phyloP scores from a whole-genome alignment of 2,113 vertebrate species.

The Carlito syrichta region DNA sequence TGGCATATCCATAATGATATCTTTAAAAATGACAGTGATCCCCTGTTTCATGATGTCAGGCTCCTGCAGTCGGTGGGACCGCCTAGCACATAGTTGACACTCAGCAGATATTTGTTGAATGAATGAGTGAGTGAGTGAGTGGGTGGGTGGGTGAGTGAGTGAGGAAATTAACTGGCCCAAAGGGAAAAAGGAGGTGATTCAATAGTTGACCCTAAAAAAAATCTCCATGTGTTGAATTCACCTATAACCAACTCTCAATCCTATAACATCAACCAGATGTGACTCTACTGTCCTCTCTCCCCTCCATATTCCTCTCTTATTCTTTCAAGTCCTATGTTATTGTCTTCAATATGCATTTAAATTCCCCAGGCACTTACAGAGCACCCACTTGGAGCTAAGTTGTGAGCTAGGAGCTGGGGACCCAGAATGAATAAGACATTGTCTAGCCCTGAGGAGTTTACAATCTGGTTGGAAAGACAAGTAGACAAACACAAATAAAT shows the following conservation, averaged over 20 bases:
- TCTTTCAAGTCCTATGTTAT: background rate
- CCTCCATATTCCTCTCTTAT: background rate
- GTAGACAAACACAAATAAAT: background rate
- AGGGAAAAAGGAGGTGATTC: background rate
- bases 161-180: background rate
- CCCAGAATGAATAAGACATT: background rate
- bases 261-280: background rate
- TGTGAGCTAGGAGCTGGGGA: background rate
- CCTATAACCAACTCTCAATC: background rate
- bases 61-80: background rate
- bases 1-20: background rate
- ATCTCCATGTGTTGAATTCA: background rate
- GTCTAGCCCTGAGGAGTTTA: background rate
- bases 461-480: background rate
- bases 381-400: background rate
- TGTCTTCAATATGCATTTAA: background rate
- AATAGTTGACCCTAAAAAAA: background rate
- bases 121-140: background rate
- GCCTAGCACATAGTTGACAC: background rate
- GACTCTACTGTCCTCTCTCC: too few species aligned
- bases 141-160: too few species aligned
- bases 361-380: background rate
- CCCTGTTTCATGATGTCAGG: background rate
- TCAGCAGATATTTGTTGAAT: background rate
- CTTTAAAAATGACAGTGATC: background rate